phyloP scores from a whole-genome alignment of 23 tunicate genomes.

The Phallusia fumigata region DNA sequence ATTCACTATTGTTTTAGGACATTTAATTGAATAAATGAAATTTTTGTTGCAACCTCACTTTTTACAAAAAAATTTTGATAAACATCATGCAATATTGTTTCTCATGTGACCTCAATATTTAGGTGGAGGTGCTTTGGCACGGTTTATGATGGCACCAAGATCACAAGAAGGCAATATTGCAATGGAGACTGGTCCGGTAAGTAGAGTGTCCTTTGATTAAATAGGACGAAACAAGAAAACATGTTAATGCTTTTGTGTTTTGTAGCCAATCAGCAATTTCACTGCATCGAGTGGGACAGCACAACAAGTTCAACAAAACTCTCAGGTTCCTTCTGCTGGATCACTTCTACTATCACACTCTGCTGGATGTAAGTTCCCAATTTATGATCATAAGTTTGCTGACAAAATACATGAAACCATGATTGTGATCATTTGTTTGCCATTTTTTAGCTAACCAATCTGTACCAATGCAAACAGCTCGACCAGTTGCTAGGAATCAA shows the following conservation, averaged over 20 bases:
- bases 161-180: not conserved
- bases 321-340: not conserved
- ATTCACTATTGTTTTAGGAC: no score
- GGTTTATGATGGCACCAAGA: not conserved
- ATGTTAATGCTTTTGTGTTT: no score
- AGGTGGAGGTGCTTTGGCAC: not conserved
- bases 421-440: not conserved
- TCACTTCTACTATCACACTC: not conserved
- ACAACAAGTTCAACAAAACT: not conserved
- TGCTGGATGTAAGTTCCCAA: not conserved
- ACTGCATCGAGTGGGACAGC: conserved; percentile 4
- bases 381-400: no score
- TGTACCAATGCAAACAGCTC: not conserved
- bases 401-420: not conserved
- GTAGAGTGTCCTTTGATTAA: not conserved
- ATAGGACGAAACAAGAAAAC: no score
- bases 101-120: not conserved
- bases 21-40: no score
- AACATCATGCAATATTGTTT: not conserved
- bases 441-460: not conserved
- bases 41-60: no score
- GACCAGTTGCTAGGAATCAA: not conserved
- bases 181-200: not conserved
- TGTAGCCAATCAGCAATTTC: not conserved
- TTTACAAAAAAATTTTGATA: no score